Base-by-base conservation (phyloP, 2,888 invertebrate species). In the Phlogophora meticulosa region DNA sequence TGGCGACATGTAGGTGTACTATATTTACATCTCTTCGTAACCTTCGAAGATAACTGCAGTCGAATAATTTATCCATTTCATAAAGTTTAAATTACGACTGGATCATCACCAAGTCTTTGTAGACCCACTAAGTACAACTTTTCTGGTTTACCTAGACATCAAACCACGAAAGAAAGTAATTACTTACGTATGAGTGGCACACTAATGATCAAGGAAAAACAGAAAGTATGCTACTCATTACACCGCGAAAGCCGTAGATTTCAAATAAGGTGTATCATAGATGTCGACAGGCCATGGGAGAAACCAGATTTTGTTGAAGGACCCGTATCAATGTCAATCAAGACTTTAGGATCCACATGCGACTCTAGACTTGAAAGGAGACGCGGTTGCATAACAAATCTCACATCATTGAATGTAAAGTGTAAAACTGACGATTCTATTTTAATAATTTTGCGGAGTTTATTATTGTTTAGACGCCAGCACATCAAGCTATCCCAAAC, bases 181-280 rank as follows among this genome's bases (percentile, higher is more conserved):
- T 40, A 69, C 34, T 11, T 42, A 67, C 49, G 20, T 58, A 42
- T 17, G 36, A 49, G 32, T 22, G 2, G 42, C 38, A 38, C 22
- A 28, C 45, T 68, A 60, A 76, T 49, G 42, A 43, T 40, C 13
- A n/a, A 20, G 48, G 32, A 58, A 34, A 65, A 66, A 58, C 60
- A 46, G 75, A 69, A 51, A 62, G 71, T 13, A 34, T 9, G 15
- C 10, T 36, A 28, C 20, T 68, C 42, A 51, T 24, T 56, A 76
- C 22, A 48, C 73, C 22, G 65, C 42, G 78, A 75, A 75, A 77
- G 78, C 36, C 42, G 60, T 15, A 34, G 9, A 22, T n/a, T 49
- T 59, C 65, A 65, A 60, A 77, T 77, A 72, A 57, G 60, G 65
- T 46, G 36, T 49, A 49, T 49, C 61, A 53, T 20, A 78, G 52